Base-by-base conservation (phyloP, 2,888 invertebrate genomes). In the Cephus runcator region DNA sequence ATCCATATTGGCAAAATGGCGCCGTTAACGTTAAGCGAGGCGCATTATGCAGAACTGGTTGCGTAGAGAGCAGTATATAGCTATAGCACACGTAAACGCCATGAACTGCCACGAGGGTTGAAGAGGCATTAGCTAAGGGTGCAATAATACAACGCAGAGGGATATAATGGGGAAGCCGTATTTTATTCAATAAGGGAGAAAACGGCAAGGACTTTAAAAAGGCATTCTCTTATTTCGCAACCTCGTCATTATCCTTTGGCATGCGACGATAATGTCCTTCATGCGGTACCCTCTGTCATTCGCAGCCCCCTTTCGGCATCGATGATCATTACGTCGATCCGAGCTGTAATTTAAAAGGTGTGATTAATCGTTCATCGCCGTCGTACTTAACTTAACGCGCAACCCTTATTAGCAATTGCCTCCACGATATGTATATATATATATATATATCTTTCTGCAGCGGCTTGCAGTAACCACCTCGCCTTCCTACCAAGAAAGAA, bases 11-110 rank as follows among this genome's bases (percentile, higher is more conserved):
- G 86, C 88, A 90, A 91, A 90, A 90, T 90, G 90, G 88, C 89
- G 89, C 90, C 90, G 90, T 91, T 90, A 90, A 89, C 86, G 88
- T 89, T 89, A 90, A 91, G 88, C 87, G 90, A 88, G 87, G 85
- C 87, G 84, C 87, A 90, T 90, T 89, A 91, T 88, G 87, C 34
- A 34, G 34, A 34, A 33, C 73, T 73, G 33, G 31, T 34, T 73
- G 33, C 71, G 71, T 85, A 79, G 81, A 35, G 71, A 75, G 82
- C 82, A 80, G 84, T 85, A 15, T 40, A 40, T 15, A 40, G 15
- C 40, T 40, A 40, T 6, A 40, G 40, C 4, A 15, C 15, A 40
- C 40, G 15, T 40, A 15, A 40, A 15, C 15, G 15, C 40, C 15
- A 15, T 15, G 40, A 6, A 40, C 40, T 40, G 40, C 40, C 40